phyloP scores from a whole-genome alignment of 1,140 invertebrate genomes.

The Adoxophyes honmai region DNA sequence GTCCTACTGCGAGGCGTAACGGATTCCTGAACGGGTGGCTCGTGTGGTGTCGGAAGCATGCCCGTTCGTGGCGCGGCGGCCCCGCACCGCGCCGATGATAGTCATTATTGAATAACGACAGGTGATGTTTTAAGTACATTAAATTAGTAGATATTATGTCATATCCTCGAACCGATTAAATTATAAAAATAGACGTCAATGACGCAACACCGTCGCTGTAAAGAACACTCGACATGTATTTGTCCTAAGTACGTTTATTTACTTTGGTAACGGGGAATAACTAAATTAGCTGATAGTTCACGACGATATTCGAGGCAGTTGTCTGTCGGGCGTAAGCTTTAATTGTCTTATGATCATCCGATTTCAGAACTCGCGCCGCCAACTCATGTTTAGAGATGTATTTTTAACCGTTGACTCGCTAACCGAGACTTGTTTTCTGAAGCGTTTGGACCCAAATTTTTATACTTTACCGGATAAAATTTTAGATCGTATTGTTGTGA shows the following conservation, averaged over 20 bases:
- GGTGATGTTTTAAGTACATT: slow-evolving; percentile 31
- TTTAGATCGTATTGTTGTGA: slow-evolving; percentile 10
- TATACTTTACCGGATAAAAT: slow-evolving; percentile 20
- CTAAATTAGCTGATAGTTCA: neutral
- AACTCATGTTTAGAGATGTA: slow-evolving; percentile 18
- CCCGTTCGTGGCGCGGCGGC: slow-evolving; percentile 7
- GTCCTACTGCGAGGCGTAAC: no score
- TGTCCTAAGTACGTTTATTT: no score
- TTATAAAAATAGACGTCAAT: no score
- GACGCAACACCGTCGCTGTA: no score
- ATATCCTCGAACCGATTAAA: slow-evolving; percentile 9
- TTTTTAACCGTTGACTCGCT: slow-evolving; percentile 17
- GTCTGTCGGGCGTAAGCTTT: slow-evolving; percentile 6
- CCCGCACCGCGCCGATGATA: slow-evolving; percentile 21
- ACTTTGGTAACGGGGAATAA: no score
- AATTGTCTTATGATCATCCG: slow-evolving; percentile 30
- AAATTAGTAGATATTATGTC: slow-evolving; percentile 20
- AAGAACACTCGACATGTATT: no score
- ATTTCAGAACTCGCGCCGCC: slow-evolving; percentile 21
- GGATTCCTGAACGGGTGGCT: no score
- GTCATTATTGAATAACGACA: slow-evolving; percentile 29
- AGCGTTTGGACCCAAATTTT: slow-evolving; percentile 27
- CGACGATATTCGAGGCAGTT: neutral
- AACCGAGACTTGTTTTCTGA: slow-evolving; percentile 12
- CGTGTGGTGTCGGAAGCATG: slow-evolving; percentile 16